Conservation (phyloP, 2,113 vertebrate genomes). For the Oncorhynchus nerka region DNA sequence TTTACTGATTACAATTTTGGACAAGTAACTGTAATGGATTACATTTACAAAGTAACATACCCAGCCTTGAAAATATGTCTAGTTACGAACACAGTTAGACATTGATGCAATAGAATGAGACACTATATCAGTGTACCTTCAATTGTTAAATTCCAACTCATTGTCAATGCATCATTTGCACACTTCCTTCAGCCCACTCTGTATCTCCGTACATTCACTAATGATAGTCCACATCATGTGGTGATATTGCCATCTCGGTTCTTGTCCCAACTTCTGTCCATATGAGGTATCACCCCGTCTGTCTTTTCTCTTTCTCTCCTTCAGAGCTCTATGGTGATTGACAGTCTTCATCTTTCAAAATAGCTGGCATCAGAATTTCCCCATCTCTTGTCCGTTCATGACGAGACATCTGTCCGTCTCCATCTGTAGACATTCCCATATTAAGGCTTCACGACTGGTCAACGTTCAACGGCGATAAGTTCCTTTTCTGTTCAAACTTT, state of each 20-base stretch:
- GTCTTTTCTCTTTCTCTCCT: background rate
- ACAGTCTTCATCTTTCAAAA: background rate
- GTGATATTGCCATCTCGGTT: background rate
- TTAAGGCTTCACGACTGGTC: background rate
- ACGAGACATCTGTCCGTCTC: conserved; percentile 7
- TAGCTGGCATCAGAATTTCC: background rate
- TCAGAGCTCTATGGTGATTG: background rate
- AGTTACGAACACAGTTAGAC: too few relatives aligned
- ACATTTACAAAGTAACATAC: too few relatives aligned
- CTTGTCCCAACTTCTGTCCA: background rate
- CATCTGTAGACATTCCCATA: background rate
- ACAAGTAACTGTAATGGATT: too few relatives aligned
- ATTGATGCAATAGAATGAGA: too few relatives aligned
- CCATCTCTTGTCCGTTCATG: too few relatives aligned
- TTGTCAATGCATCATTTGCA: too few relatives aligned
- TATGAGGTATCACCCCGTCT: background rate
- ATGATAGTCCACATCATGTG: background rate
- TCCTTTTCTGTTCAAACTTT: background rate
- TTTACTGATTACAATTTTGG: too few relatives aligned
- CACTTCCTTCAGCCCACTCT: background rate
- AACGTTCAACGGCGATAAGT: background rate
- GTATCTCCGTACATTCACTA: background rate
- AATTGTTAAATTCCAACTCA: too few relatives aligned
- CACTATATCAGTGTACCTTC: too few relatives aligned
- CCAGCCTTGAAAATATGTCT: too few relatives aligned